Evolutionary conservation across 2,113 vertebrate genomes (phyloP).

Genomic region (Herpetotheres cachinnans): DNA sequence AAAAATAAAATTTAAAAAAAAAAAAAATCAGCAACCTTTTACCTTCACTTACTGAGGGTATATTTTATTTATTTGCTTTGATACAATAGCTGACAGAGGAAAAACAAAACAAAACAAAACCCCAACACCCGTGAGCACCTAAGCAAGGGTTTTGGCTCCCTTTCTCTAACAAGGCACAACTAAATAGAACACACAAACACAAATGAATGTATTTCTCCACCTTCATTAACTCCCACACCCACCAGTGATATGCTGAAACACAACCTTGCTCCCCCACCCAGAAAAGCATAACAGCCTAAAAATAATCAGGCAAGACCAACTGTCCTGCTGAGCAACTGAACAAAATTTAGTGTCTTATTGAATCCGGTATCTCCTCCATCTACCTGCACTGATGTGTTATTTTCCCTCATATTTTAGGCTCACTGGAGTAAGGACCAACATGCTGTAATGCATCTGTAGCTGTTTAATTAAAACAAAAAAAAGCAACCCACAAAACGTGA

Average conservation of each 20-base stretch:
- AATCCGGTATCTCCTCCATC: background rate
- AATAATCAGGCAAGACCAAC: background rate
- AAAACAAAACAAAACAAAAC: background rate
- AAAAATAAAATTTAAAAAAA: background rate
- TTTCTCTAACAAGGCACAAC: background rate
- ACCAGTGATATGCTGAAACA: background rate
- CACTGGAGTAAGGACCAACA: background rate
- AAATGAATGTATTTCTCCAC: background rate
- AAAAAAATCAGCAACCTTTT: background rate
- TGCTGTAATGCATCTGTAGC: background rate
- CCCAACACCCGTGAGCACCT: background rate
- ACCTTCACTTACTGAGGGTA: background rate
- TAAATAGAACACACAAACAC: background rate
- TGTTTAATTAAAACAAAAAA: background rate
- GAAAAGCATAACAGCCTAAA: background rate
- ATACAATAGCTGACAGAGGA: background rate
- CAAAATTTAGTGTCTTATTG: background rate
- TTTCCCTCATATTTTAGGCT: background rate
- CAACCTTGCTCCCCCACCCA: background rate
- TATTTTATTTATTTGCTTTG: background rate
- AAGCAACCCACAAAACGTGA: background rate
- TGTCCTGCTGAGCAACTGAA: background rate
- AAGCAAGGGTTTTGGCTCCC: background rate
- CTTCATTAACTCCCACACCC: background rate
- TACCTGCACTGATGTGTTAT: background rate